Evolutionary conservation across 1,140 invertebrate genomes (phyloP).

Genomic region (Magallana ariakensis): DNA sequence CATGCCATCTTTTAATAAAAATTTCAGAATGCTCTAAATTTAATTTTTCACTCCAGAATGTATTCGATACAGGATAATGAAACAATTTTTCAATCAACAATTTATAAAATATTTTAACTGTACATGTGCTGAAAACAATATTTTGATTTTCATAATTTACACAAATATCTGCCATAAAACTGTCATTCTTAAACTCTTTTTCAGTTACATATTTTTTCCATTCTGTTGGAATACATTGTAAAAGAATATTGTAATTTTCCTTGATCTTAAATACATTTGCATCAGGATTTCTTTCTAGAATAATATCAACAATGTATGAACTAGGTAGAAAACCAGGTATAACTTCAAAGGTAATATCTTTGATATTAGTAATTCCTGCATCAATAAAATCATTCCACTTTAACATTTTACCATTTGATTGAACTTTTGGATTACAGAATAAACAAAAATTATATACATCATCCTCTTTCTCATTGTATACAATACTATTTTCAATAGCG

Average conservation of each 20-base stretch:
- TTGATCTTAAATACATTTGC: not conserved
- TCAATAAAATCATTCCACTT: not conserved
- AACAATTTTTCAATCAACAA: too few relatives aligned
- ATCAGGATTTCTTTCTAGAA: not conserved
- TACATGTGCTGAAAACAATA: too few relatives aligned
- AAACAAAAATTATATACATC: not conserved
- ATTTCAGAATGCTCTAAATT: too few relatives aligned
- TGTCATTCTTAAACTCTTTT: too few relatives aligned
- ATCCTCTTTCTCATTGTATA: not conserved
- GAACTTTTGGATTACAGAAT: not conserved
- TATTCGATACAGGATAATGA: too few relatives aligned
- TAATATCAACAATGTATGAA: constrained; percentile 3
- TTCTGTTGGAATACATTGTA: not conserved
- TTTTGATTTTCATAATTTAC: too few relatives aligned
- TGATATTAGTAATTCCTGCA: not conserved
- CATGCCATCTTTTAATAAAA: not conserved
- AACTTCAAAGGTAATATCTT: not conserved
- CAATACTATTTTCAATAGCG: not conserved
- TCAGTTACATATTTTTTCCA: too few relatives aligned
- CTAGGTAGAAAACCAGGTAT: not conserved
- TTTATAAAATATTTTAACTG: too few relatives aligned
- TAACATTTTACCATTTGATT: too few relatives aligned
- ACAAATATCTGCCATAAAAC: too few relatives aligned
- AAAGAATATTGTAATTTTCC: not conserved
- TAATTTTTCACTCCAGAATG: too few relatives aligned